phyloP scores from a whole-genome alignment of 2,888 invertebrate species.

The Drosophila paranaensis region DNA sequence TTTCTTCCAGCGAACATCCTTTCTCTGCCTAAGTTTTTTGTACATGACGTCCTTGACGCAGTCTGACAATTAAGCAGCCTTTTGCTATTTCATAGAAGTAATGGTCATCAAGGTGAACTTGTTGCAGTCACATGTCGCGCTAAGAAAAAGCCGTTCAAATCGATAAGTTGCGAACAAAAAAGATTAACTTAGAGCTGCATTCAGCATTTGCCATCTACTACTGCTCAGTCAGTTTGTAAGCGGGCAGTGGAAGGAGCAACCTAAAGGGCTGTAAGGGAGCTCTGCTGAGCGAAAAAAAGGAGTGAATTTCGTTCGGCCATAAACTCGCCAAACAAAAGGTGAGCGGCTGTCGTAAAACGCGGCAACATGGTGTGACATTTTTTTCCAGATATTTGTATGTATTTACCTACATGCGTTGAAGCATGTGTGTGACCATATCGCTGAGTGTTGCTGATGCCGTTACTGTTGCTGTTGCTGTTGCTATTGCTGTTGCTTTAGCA shows the following conservation, averaged over 20 bases:
- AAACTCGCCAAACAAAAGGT: constrained; percentile 74
- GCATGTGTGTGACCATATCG: constrained; percentile 6
- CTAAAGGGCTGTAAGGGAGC: constrained; percentile 52
- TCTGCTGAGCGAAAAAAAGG: constrained; percentile 21
- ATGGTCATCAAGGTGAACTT: constrained; percentile 56
- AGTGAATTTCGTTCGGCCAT: constrained; percentile 57
- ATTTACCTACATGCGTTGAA: constrained; percentile 3
- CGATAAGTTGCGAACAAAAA: constrained; percentile 48
- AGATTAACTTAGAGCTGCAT: constrained; percentile 26
- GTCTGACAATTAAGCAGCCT: constrained; percentile 22
- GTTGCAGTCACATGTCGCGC: constrained; percentile 27
- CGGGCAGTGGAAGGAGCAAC: constrained; percentile 61
- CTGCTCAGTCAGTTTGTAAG: constrained; percentile 36
- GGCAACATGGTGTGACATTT: constrained; percentile 78
- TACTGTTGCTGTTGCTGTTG: background rate
- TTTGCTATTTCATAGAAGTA: constrained; percentile 48
- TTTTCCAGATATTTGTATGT: constrained; percentile 26
- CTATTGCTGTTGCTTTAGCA: background rate
- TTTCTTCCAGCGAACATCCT: constrained; percentile 59
- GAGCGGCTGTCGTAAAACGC: constrained; percentile 72
- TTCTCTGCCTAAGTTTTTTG: constrained; percentile 41
- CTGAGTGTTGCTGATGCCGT: constrained; percentile 7
- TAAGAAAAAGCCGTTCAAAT: constrained; percentile 26
- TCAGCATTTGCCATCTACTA: constrained; percentile 16
- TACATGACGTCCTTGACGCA: constrained; percentile 53